Evolutionary conservation across 2,797 vertebrate genomes (phyloP), one percentile per base, ranked within the genome.

Genomic region (Rhyacichthys aspro): DNA sequence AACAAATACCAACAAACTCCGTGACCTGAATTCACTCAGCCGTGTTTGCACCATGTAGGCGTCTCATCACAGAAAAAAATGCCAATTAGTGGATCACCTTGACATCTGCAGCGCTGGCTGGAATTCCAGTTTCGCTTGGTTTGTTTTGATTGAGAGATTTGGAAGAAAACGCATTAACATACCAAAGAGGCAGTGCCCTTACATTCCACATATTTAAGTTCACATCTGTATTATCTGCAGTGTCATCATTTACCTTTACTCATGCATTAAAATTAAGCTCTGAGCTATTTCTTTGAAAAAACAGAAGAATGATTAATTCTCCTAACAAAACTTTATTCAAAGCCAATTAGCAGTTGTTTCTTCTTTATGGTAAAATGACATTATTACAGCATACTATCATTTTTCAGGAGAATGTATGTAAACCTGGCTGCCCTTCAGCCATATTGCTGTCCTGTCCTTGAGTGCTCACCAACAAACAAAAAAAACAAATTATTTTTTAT

Each of bases 11-110:
- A 44, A 72, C 46, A 66, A 76, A 72, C 66, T 69, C 65, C 43
- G 39, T 77, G 72, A 84, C 76, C 79, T 62, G 47, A 70, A 68
- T 79, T 70, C 44, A 58, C 46, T 79, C 73, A 60, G 23, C 23
- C 61, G 23, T 58, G 39, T 55, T 59, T 37, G 50, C 60, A 67
- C 33, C 45, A 46, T 62, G 23, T 58, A 69, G 55, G 12, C 17
- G 9, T 70, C 59, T 59, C 42, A 65, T 55, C 61, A 46, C 11
- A 23, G n/a, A 18, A 41, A 48, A 45, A 55, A 60, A 67, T 17
- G 56, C 59, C 52, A 46, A 34, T 55, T 39, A 66, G 28, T 0
- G 18, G 7, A 2, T 70, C 66, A 59, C 15, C 38, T 19, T 48
- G 56, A 67, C 73, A 59, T 56, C 68, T 68, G 52, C 10, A 44